phyloP scores from a whole-genome alignment of 37 sponge, comb jelly and placozoan species.

The Bolinopsis microptera region DNA sequence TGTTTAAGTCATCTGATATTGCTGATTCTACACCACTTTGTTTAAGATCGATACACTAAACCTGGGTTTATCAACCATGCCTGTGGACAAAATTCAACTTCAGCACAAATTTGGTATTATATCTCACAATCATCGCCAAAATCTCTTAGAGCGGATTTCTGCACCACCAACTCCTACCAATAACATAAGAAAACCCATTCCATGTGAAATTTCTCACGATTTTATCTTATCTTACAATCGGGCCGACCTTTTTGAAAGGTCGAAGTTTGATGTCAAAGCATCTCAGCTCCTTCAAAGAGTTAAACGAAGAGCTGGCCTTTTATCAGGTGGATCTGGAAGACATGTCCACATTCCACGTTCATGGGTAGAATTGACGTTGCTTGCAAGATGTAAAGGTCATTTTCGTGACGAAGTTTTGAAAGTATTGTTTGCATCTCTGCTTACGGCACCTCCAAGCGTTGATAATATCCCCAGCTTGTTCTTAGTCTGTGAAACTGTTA shows the following conservation, averaged over 20 bases:
- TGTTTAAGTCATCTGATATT: too few species aligned
- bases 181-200: background rate
- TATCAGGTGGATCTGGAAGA: conserved; percentile 19
- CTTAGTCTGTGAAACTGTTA: conserved; percentile 41
- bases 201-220: conserved; percentile 62
- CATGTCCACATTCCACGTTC: conserved; percentile 61
- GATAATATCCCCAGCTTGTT: conserved; percentile 55
- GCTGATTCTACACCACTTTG: too few species aligned
- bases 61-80: too few species aligned
- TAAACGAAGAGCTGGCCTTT: conserved; percentile 12
- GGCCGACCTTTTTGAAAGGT: background rate
- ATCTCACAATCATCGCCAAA: conserved; percentile 63
- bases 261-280: conserved; percentile 5
- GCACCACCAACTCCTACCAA: conserved; percentile 14
- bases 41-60: too few species aligned
- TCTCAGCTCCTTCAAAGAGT: conserved; percentile 43
- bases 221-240: conserved; percentile 27
- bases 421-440: conserved; percentile 24
- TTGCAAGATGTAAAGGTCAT: conserved; percentile 51
- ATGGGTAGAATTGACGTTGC: conserved; percentile 51
- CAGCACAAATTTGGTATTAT: conserved; percentile 62
- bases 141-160: conserved; percentile 33
- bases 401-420: conserved; percentile 50
- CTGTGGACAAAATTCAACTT: conserved; percentile 47
- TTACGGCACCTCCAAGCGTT: conserved; percentile 31